These are phyloP conservation scores for Lamproptera curius DNA, from an alignment of 2,888 invertebrate genomes.

Conservation along the genomic window DNA sequence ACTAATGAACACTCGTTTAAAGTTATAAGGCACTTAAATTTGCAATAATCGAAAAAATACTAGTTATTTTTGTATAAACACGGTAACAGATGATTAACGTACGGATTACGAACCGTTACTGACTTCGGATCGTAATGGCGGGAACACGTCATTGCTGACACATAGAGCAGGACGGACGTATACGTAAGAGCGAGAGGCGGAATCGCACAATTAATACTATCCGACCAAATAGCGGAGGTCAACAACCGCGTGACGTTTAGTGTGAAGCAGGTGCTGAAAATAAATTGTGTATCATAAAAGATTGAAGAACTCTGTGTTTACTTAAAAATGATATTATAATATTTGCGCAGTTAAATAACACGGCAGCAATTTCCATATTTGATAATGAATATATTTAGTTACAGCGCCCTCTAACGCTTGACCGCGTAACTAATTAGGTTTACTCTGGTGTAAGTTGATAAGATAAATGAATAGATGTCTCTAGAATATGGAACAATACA, in stretches of 20 bases:
- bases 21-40: slow-evolving; percentile 32
- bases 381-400: neutral
- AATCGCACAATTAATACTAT: slow-evolving; percentile 5
- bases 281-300: neutral
- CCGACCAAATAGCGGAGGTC: slow-evolving; percentile 19
- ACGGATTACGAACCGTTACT: slow-evolving; percentile 57
- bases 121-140: slow-evolving; percentile 57
- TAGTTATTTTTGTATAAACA: slow-evolving; percentile 38
- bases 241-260: slow-evolving; percentile 15
- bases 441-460: neutral
- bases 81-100: slow-evolving; percentile 50
- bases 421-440: neutral
- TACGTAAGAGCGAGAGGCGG: slow-evolving; percentile 34
- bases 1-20: slow-evolving; percentile 20
- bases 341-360: neutral
- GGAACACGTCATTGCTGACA: slow-evolving; percentile 60
- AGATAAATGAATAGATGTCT: slow-evolving; percentile 6
- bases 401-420: slow-evolving; percentile 1
- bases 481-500: neutral
- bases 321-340: neutral
- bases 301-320: neutral
- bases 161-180: slow-evolving; percentile 41
- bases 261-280: neutral
- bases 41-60: slow-evolving; percentile 37
- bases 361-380: neutral